These are phyloP conservation scores for Epizoanthus illoricatus DNA, from an alignment of 92 coral and sea anemone genomes.

Conservation along the genomic window DNA sequence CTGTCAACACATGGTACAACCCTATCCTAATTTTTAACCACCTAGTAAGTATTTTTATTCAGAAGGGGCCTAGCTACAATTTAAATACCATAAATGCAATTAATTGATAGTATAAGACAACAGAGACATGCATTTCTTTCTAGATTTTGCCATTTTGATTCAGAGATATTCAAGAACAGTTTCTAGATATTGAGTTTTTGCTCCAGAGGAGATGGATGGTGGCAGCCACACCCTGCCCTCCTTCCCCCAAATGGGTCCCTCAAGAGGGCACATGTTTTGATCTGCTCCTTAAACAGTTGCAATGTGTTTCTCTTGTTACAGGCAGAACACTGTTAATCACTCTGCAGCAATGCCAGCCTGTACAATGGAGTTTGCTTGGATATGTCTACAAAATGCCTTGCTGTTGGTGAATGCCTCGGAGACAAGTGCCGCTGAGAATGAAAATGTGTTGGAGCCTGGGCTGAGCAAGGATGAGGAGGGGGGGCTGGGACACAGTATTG, in stretches of 20 bases:
- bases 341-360: constrained; percentile 99
- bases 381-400: constrained; percentile 95
- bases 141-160: too few species aligned
- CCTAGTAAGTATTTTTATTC: too few species aligned
- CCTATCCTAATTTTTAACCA: too few species aligned
- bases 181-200: too few species aligned
- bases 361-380: constrained; percentile 86
- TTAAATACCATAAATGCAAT: too few species aligned
- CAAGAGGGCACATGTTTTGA: not conserved
- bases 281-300: not conserved
- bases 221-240: too few species aligned
- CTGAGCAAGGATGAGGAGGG: constrained; percentile 56
- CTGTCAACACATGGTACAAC: too few species aligned
- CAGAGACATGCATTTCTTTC: too few species aligned
- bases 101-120: too few species aligned
- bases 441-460: constrained; percentile 57
- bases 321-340: constrained; percentile 66
- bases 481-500: constrained; percentile 53
- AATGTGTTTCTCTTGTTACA: not conserved
- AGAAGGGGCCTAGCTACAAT: too few species aligned
- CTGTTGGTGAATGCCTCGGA: constrained; percentile 70
- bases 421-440: constrained; percentile 44
- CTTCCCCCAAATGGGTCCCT: not conserved
- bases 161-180: too few species aligned
- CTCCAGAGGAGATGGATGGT: too few species aligned